Conservation (phyloP, 2,888 invertebrate genomes). For the Lithophane ornitopus region DNA sequence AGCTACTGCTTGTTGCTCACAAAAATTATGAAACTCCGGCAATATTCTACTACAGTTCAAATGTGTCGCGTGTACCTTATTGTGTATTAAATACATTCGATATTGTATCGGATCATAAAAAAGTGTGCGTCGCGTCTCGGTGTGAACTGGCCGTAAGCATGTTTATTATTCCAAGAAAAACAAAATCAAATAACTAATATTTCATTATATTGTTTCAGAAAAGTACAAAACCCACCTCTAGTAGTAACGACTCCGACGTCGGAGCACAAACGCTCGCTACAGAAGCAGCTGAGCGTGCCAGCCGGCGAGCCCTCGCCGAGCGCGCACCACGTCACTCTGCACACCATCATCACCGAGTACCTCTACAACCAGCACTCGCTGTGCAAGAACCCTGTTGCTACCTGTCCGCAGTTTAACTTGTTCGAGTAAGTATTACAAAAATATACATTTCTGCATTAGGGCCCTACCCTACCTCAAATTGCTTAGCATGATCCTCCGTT, state of each 20-base stretch:
- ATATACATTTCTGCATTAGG: too few relatives aligned
- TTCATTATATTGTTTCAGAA: constrained; percentile 69
- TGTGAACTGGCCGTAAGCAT: too few relatives aligned
- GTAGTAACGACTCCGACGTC: constrained; percentile 58
- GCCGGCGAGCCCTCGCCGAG: constrained; percentile 77
- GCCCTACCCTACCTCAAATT: too few relatives aligned
- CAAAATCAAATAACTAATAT: background rate
- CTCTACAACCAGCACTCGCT: constrained; percentile 99
- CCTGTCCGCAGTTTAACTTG: constrained; percentile 98
- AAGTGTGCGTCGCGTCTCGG: too few relatives aligned
- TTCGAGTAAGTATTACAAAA: constrained; percentile 92
- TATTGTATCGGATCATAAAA: too few relatives aligned
- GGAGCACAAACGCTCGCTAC: constrained; percentile 87
- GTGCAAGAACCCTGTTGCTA: constrained; percentile 99
- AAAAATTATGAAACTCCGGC: too few relatives aligned
- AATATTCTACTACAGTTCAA: too few relatives aligned
- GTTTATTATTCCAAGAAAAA: background rate
- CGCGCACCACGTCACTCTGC: constrained; percentile 92
- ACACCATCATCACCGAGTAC: constrained; percentile 98
- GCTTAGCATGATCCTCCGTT: too few relatives aligned
- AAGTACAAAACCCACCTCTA: constrained; percentile 74
- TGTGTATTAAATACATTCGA: too few relatives aligned
- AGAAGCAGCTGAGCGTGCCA: constrained; percentile 86
- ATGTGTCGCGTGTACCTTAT: too few relatives aligned
- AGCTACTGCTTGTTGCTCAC: too few relatives aligned